These are phyloP conservation scores for Alsophila aescularia DNA, from an alignment of 2,888 invertebrate genomes.

Conservation along the genomic window DNA sequence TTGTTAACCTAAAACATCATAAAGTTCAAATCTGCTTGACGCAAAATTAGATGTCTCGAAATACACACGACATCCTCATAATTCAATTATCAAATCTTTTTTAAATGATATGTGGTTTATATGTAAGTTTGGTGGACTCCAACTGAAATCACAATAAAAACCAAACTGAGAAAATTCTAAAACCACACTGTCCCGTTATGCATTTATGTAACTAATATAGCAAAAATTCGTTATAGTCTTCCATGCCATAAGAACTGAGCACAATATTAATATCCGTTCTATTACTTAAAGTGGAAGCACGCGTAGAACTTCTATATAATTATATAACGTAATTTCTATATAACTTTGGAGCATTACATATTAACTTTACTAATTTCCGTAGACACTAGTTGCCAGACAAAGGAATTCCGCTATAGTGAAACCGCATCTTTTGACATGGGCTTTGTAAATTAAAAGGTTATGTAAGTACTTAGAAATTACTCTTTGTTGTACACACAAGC, in stretches of 20 bases:
- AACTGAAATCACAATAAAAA: too few relatives aligned
- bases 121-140: too few relatives aligned
- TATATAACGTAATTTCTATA: conserved; percentile 17
- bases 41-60: too few relatives aligned
- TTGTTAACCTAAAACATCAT: too few relatives aligned
- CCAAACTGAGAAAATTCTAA: too few relatives aligned
- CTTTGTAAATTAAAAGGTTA: neutral
- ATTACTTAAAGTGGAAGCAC: conserved; percentile 5
- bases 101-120: too few relatives aligned
- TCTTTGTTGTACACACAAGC: too few relatives aligned
- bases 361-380: conserved; percentile 4
- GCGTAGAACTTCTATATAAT: too few relatives aligned
- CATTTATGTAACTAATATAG: neutral
- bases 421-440: conserved; percentile 10
- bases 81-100: too few relatives aligned
- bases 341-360: conserved; percentile 19
- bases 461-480: neutral
- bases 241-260: neutral
- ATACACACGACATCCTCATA: too few relatives aligned
- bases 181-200: too few relatives aligned
- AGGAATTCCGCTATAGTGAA: conserved; percentile 28
- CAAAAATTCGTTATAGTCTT: neutral
- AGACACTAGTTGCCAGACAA: conserved; percentile 22
- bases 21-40: too few relatives aligned
- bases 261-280: conserved; percentile 1